Evolutionary conservation across 2,113 vertebrate genomes (phyloP), one percentile per base, ranked within the genome.

Genomic region (Lophura nycthemera): DNA sequence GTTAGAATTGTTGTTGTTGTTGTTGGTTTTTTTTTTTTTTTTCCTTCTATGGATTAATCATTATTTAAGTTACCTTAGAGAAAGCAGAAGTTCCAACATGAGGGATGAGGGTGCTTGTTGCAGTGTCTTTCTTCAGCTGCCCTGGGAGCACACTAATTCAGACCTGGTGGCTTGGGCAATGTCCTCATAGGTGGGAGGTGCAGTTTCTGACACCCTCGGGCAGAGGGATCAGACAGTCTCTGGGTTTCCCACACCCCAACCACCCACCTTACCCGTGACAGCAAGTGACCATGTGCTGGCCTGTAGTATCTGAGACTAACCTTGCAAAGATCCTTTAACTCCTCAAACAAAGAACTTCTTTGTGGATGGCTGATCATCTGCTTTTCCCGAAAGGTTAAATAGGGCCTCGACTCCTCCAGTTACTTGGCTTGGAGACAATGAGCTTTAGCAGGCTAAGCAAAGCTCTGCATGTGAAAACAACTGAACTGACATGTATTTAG

Each of bases 281-380:
- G 84, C 40, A 32, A 89, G 52, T 2, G 7, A 71, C 82, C 72
- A 81, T 15, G 34, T 69, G 56, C 85, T 81, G 75, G 75, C 69
- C 79, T 89, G 47, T 71, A 92, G 64, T 81, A 83, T 63, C 91
- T 57, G 65, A 95, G 57, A 57, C 67, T 87, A 89, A 83, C 75
- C 88, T 86, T 52, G 27, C 60, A 92, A 69, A 91, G 85, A 89
- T 52, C 79, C 60, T 85, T 77, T 74, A 91, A 73, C 45, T 91
- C 47, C 72, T 93, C 79, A 86, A 81, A 95, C 92, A 95, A 96
- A 96, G 92, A 79, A 88, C 64, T 64, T 89, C 96, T 96, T 94
- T 92, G 92, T 95, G 82, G 75, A 86, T 91, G 79, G 87, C 76
- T 88, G 86, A 71, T 91, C 72, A 74, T 73, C 94, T 89, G 75